Evolutionary conservation across 37 sponge, comb jelly and placozoan genomes (phyloP), one percentile per base, ranked within the genome.

Genomic region (Tethya wilhelma): DNA sequence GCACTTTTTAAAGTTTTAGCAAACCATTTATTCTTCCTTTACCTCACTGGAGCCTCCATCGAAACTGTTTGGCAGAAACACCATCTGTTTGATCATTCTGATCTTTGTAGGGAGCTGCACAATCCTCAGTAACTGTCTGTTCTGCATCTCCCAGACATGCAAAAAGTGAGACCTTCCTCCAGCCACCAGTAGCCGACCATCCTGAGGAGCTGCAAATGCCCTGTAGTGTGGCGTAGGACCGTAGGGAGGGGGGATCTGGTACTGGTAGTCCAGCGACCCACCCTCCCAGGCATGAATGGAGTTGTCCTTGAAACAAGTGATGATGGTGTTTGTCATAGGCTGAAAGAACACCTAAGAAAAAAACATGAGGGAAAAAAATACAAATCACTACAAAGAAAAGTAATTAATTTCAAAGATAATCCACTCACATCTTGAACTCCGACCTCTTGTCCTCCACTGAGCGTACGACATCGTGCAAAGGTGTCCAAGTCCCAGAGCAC

Each of bases 221-320:
- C 79, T 56, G 79, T 88, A 93, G 55, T 86, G 78, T 4, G 87
- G 70, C 45, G 79, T 38, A 65, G 80, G 72, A 44, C 79, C 79
- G 70, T 55, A 59, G 25, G 91, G 93, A 17, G 77, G 60, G 23
- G 88, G 91, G 36, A 98, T 80, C 25, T 83, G 87, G 79, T 89
- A 93, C 53, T 86, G 88, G 86, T 93, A 98, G 59, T 95, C 91
- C 36, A 96, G 65, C 2, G 89, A 84, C 69, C 86, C 87, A n/a
- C 88, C 57, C 45, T 96, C 94, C 99, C 99, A 98, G 14, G 77
- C 90, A 58, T 96, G 91, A 37, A 98, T 91, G 63, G 94, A 92
- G 79, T 98, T 96, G 66, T 98, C 99, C 37, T 84, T 90, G 87
- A 98, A 98, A 77, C 96, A 96, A 33, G 99, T 89, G 44, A 98